Percentiles rank a stretch among this genome's conserved stretches.
These are phyloP conservation scores for Leucopsar rothschildi DNA, from an alignment of 2,113 vertebrate species.

Conservation along the genomic window DNA sequence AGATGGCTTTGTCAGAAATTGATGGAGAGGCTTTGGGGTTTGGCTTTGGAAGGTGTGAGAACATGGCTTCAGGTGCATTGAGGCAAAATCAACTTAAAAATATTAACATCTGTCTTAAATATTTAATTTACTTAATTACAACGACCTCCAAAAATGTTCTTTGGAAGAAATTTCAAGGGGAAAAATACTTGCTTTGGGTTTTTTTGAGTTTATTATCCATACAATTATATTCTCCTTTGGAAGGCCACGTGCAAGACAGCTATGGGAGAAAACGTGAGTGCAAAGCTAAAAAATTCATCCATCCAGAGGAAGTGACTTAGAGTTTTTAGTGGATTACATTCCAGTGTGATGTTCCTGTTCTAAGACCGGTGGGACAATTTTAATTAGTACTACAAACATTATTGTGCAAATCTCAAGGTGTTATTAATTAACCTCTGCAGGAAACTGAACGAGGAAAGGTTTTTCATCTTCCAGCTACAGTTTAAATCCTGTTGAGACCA, in stretches of 20 bases:
- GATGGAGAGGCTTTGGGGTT: neutral
- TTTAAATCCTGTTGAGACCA: neutral
- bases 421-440: neutral
- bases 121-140: slow-evolving; percentile 25
- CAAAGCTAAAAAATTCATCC: neutral
- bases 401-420: neutral
- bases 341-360: neutral
- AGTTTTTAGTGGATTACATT: neutral
- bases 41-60: neutral
- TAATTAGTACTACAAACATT: neutral
- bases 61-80: neutral
- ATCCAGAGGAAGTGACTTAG: neutral
- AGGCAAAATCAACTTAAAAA: neutral
- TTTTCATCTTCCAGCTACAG: neutral
- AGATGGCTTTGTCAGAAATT: neutral
- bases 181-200: neutral
- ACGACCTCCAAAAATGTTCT: neutral
- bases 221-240: neutral
- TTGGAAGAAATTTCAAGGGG: neutral
- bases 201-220: neutral
- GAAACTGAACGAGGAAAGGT: neutral
- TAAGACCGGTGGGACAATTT: neutral
- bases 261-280: neutral
- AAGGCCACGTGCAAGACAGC: neutral
- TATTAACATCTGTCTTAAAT: slow-evolving; percentile 21